Evolutionary conservation across 2,797 vertebrate species (phyloP).

Genomic region (Apogon hyalosoma): DNA sequence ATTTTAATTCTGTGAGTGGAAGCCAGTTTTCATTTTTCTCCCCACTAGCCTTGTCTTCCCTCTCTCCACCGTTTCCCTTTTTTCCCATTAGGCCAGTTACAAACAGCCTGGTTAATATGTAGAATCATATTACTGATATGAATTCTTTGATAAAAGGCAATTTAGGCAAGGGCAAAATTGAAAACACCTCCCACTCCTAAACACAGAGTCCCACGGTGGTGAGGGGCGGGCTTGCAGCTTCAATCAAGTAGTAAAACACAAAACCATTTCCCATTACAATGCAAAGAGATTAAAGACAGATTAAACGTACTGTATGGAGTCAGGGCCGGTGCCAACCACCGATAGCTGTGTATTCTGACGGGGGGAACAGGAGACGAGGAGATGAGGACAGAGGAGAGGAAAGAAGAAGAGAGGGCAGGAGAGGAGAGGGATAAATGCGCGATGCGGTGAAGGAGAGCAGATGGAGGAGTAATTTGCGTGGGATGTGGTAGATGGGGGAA

Average conservation of each 20-base stretch:
- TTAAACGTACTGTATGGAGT: constrained; percentile 76
- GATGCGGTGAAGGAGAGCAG: constrained; percentile 80
- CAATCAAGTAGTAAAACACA: constrained; percentile 86
- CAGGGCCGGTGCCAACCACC: constrained; percentile 69
- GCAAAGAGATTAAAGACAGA: constrained; percentile 85
- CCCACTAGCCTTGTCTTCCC: neutral
- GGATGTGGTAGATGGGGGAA: constrained; percentile 85
- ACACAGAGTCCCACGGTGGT: constrained; percentile 57
- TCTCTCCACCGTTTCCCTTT: constrained; percentile 21
- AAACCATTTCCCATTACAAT: constrained; percentile 88
- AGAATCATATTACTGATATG: constrained; percentile 67
- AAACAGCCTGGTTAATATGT: constrained; percentile 71
- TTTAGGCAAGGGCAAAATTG: constrained; percentile 65
- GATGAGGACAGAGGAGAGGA: constrained; percentile 56
- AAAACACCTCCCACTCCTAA: constrained; percentile 73
- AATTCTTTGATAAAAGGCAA: constrained; percentile 70
- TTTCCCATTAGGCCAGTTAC: constrained; percentile 61
- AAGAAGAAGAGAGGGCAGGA: constrained; percentile 36
- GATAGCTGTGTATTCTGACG: constrained; percentile 76
- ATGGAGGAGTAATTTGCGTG: constrained; percentile 89
- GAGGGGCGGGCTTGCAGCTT: constrained; percentile 69
- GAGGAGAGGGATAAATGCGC: constrained; percentile 62
- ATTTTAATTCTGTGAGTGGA: constrained; percentile 6
- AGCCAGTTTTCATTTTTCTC: constrained; percentile 41
- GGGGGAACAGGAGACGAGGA: constrained; percentile 51